These are phyloP conservation scores for Cephus cinctus DNA, from an alignment of 1,140 invertebrate species.

Conservation along the genomic window DNA sequence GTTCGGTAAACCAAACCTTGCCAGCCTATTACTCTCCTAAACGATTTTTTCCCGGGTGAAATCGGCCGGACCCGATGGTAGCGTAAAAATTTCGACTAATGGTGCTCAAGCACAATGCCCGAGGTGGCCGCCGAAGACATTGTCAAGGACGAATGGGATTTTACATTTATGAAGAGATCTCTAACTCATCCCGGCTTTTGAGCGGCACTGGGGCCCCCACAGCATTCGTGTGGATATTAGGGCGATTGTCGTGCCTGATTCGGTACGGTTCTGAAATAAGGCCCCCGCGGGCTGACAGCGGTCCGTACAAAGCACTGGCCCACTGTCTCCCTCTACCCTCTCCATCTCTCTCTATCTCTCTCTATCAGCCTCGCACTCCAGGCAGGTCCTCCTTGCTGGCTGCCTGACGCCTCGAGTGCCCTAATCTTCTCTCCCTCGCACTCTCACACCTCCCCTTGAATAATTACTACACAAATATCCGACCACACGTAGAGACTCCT, in stretches of 20 bases:
- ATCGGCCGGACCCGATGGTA: neutral
- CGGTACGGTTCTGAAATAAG: slow-evolving; percentile 45
- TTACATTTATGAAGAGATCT: slow-evolving; percentile 26
- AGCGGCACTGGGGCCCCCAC: slow-evolving; percentile 9
- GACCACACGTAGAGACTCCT: neutral
- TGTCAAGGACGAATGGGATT: slow-evolving; percentile 4
- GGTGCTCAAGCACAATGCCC: neutral
- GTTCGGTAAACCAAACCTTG: slow-evolving; percentile 17
- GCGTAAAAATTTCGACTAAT: slow-evolving; percentile 7
- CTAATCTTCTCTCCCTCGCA: slow-evolving; percentile 29
- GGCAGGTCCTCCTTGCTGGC: slow-evolving; percentile 3
- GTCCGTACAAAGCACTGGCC: slow-evolving; percentile 36
- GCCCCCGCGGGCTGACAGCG: slow-evolving; percentile 37
- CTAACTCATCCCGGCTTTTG: slow-evolving; percentile 20
- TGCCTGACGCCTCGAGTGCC: slow-evolving; percentile 32
- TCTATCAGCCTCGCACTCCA: neutral
- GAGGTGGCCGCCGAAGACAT: neutral
- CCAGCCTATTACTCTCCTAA: slow-evolving; percentile 20
- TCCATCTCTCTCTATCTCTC: slow-evolving; percentile 9
- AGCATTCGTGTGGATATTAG: slow-evolving; percentile 46
- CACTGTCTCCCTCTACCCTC: slow-evolving; percentile 1
- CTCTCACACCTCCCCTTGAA: slow-evolving; percentile 13
- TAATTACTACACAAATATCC: slow-evolving; percentile 21
- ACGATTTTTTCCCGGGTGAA: slow-evolving; percentile 17
- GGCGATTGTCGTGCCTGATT: slow-evolving; percentile 50